These are phyloP conservation scores for Cynocephalus volans DNA, from an alignment of 2,113 vertebrate genomes.

Conservation along the genomic window DNA sequence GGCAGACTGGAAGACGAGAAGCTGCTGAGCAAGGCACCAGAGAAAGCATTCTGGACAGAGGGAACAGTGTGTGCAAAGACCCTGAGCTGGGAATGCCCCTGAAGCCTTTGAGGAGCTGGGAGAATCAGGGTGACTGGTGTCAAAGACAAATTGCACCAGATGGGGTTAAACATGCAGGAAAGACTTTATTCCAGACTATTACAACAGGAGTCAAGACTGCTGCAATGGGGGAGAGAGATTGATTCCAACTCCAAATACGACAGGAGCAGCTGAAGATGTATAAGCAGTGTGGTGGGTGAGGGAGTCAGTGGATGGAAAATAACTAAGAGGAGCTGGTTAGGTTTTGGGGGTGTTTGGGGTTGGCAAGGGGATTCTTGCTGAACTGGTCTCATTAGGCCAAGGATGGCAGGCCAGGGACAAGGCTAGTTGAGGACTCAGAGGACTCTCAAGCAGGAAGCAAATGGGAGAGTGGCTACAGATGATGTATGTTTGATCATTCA, in stretches of 20 bases:
- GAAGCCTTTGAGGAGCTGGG: background rate
- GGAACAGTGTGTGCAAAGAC: too few species aligned
- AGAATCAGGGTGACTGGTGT: background rate
- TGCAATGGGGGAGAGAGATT: background rate
- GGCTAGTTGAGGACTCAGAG: background rate
- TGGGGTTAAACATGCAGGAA: background rate
- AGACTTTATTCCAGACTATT: background rate
- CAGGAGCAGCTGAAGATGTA: background rate
- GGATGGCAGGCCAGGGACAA: background rate
- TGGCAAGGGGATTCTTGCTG: background rate
- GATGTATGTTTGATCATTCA: background rate
- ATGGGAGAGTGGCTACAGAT: background rate
- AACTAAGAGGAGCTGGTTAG: background rate
- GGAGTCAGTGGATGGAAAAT: background rate
- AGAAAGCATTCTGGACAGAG: background rate
- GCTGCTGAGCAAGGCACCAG: too few species aligned
- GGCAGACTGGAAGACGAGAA: background rate
- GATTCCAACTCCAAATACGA: too few species aligned
- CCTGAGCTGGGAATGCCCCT: too few species aligned
- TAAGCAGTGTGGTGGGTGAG: too few species aligned
- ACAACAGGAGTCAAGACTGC: background rate
- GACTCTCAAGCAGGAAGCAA: too few species aligned
- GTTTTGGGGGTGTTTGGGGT: too few species aligned
- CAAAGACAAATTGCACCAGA: background rate
- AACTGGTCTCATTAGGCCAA: background rate